Evolutionary conservation across 2,113 vertebrate species (phyloP).

Genomic region (Notarius quadriscutis): DNA sequence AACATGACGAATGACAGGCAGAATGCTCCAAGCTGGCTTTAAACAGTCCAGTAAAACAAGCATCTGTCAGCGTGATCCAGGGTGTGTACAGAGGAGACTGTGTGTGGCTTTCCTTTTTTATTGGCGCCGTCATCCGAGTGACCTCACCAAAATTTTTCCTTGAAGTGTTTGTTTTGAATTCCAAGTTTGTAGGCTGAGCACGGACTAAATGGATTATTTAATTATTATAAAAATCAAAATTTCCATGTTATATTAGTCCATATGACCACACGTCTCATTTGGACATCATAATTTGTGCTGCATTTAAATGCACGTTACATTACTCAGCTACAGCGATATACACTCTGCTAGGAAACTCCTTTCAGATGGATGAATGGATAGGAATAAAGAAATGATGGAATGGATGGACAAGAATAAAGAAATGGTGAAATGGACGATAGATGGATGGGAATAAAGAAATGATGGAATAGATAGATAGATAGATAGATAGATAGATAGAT

Average conservation of each 20-base stretch:
- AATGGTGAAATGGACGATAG: neutral
- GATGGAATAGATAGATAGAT: neutral
- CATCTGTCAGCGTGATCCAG: neutral
- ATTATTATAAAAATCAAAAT: neutral
- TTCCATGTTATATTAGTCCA: neutral
- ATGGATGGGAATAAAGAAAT: neutral
- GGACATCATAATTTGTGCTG: neutral
- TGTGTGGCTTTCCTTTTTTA: slow-evolving; percentile 1
- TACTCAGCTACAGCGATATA: neutral
- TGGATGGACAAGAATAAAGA: neutral
- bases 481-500: too few species aligned
- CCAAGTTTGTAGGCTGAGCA: neutral
- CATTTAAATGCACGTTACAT: neutral
- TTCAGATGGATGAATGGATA: neutral
- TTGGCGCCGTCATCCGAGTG: neutral
- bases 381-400: neutral
- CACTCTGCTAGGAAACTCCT: neutral
- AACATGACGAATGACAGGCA: slow-evolving; percentile 9
- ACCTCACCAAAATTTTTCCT: neutral
- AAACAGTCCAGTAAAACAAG: slow-evolving; percentile 17
- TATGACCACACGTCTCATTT: neutral
- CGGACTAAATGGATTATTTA: neutral
- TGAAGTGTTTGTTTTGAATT: neutral
- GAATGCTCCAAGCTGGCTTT: neutral
- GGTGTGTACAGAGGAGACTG: neutral